Conservation (phyloP, 2,888 invertebrate species). For the Microctonus brassicae region DNA sequence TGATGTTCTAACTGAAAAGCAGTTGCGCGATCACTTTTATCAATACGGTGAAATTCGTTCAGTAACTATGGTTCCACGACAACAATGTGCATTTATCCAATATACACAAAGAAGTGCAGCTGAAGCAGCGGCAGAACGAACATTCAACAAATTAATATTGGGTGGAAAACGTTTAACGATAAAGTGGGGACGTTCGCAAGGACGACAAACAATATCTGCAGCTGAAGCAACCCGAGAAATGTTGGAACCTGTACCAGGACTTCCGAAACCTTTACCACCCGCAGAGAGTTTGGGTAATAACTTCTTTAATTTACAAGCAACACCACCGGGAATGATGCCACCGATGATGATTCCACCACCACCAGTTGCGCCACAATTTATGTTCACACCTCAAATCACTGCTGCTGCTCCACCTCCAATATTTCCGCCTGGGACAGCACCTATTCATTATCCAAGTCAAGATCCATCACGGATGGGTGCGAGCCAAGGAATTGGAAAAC, state of each 20-base stretch:
- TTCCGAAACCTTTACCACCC: slow-evolving; percentile 79
- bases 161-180: slow-evolving; percentile 93
- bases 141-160: slow-evolving; percentile 91
- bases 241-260: slow-evolving; percentile 82
- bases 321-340: slow-evolving; percentile 62
- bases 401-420: slow-evolving; percentile 69
- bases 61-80: slow-evolving; percentile 90
- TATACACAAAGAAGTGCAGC: slow-evolving; percentile 92
- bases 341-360: slow-evolving; percentile 70
- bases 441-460: slow-evolving; percentile 95
- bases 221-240: slow-evolving; percentile 72
- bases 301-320: slow-evolving; percentile 76
- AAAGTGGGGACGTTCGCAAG: slow-evolving; percentile 98
- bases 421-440: slow-evolving; percentile 73
- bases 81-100: slow-evolving; percentile 97
- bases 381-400: slow-evolving; percentile 67
- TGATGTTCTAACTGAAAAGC: slow-evolving; percentile 88
- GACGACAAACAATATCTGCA: slow-evolving; percentile 73
- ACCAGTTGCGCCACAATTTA: slow-evolving; percentile 69
- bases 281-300: slow-evolving; percentile 77
- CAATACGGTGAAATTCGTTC: slow-evolving; percentile 98
- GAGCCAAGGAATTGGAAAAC: slow-evolving; percentile 67
- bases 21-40: slow-evolving; percentile 96
- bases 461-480: slow-evolving; percentile 94
- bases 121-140: slow-evolving; percentile 94